Percentiles rank a stretch among this genome's conserved stretches.
phyloP scores from a whole-genome alignment of 1,140 invertebrate species.

The Trypoxylus dichotomus region DNA sequence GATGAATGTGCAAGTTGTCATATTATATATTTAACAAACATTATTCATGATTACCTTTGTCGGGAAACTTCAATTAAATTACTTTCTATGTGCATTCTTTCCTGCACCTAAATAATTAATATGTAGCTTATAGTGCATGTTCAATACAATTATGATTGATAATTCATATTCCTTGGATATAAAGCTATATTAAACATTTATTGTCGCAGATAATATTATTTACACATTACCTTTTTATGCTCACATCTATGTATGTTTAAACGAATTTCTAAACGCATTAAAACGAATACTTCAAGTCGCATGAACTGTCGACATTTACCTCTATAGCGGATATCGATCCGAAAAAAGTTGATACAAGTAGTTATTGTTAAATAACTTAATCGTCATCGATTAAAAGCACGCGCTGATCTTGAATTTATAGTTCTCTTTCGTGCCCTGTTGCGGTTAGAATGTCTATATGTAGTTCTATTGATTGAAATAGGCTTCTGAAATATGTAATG shows the following conservation, averaged over 20 bases:
- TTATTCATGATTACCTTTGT: too few relatives aligned
- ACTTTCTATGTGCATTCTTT: too few relatives aligned
- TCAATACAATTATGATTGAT: too few relatives aligned
- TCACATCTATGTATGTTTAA: neutral
- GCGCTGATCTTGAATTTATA: neutral
- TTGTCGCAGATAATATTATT: neutral
- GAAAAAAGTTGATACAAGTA: constrained; percentile 3
- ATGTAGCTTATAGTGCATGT: too few relatives aligned
- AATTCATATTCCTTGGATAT: too few relatives aligned
- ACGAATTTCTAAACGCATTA: neutral
- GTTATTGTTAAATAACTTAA: constrained; percentile 23
- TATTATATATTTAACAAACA: too few relatives aligned
- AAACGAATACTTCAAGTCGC: constrained; percentile 8
- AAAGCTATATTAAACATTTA: neutral
- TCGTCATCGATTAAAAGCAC: neutral
- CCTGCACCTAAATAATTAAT: too few relatives aligned
- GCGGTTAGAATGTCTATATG: neutral
- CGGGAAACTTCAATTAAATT: too few relatives aligned
- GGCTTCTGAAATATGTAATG: constrained; percentile 6
- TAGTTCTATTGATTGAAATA: constrained; percentile 13
- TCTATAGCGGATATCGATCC: neutral
- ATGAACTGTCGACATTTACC: neutral
- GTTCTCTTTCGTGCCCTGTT: neutral
- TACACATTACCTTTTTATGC: neutral
- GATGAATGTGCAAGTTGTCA: too few relatives aligned